These are phyloP conservation scores for Phoebastria nigripes DNA, from an alignment of 2,797 vertebrate genomes.

Conservation along the genomic window DNA sequence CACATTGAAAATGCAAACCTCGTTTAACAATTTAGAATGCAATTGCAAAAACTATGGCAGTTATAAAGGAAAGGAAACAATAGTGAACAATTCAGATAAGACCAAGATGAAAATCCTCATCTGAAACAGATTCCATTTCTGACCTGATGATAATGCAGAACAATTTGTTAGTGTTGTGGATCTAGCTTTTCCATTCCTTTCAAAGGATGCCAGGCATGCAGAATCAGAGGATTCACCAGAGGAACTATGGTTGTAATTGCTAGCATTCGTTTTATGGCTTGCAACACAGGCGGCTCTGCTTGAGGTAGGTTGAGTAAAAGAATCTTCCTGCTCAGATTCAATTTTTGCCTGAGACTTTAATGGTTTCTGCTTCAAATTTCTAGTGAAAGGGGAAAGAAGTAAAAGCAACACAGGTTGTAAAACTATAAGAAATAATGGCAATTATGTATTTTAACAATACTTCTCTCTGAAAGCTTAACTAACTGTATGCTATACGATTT, in stretches of 20 bases:
- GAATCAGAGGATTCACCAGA: conserved; percentile 81
- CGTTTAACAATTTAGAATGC: background rate
- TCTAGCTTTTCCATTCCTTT: conserved; percentile 72
- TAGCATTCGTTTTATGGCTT: conserved; percentile 69
- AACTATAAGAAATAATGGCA: background rate
- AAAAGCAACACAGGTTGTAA: background rate
- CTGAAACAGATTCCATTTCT: background rate
- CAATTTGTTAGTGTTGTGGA: conserved; percentile 46
- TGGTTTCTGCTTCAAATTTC: conserved; percentile 78
- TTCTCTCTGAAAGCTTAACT: background rate
- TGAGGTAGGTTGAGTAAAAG: conserved; percentile 82
- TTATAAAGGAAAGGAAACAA: background rate
- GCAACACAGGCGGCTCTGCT: conserved; percentile 78
- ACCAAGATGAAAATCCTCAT: background rate
- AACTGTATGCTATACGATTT: rapidly evolving
- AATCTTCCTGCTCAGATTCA: conserved; percentile 73
- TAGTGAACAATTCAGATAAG: background rate
- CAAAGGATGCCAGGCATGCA: conserved; percentile 67
- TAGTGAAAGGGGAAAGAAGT: conserved; percentile 58
- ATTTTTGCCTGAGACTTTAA: conserved; percentile 84
- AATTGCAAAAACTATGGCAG: background rate
- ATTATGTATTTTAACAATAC: background rate
- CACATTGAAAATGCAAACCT: background rate
- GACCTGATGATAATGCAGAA: conserved; percentile 79
- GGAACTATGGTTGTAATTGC: conserved; percentile 65